Evolutionary conservation across 2,113 vertebrate species (phyloP).

Genomic region (Dolichotis patagonum): DNA sequence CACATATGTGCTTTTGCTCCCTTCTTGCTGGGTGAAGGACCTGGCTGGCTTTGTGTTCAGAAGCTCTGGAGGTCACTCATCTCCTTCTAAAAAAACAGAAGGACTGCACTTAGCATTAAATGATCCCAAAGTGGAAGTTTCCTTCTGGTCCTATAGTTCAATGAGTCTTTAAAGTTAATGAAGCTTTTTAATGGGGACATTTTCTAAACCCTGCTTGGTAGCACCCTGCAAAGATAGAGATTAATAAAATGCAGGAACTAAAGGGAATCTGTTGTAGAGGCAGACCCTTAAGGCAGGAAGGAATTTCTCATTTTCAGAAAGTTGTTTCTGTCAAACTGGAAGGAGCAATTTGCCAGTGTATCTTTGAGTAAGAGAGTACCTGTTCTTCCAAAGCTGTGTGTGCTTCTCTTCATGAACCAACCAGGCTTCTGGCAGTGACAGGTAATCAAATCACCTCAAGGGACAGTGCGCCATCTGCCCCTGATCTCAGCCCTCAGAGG

Average conservation of each 20-base stretch:
- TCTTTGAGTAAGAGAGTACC: background rate
- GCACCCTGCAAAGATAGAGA: constrained; percentile 38
- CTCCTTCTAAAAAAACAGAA: background rate
- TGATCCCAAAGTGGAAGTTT: background rate
- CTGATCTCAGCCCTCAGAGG: constrained; percentile 74
- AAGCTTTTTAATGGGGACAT: background rate
- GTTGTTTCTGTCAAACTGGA: constrained; percentile 5
- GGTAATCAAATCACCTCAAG: constrained; percentile 83
- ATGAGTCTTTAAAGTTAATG: constrained; percentile 21
- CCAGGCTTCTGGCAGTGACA: constrained; percentile 69
- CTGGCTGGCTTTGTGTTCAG: background rate
- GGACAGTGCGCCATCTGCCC: constrained; percentile 80
- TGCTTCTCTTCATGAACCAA: constrained; percentile 53
- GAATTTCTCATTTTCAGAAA: constrained; percentile 37
- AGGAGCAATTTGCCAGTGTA: background rate
- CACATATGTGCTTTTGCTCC: background rate
- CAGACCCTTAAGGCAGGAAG: background rate
- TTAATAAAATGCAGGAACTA: background rate
- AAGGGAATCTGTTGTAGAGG: background rate
- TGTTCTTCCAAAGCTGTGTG: background rate
- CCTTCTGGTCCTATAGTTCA: background rate
- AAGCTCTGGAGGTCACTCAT: background rate
- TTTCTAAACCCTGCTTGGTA: constrained; percentile 1
- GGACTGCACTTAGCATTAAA: background rate
- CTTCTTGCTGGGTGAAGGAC: background rate